Evolutionary conservation across 1,140 invertebrate genomes (phyloP), one percentile per base, ranked within the genome.

Genomic region (Oreohelix idahoensis): DNA sequence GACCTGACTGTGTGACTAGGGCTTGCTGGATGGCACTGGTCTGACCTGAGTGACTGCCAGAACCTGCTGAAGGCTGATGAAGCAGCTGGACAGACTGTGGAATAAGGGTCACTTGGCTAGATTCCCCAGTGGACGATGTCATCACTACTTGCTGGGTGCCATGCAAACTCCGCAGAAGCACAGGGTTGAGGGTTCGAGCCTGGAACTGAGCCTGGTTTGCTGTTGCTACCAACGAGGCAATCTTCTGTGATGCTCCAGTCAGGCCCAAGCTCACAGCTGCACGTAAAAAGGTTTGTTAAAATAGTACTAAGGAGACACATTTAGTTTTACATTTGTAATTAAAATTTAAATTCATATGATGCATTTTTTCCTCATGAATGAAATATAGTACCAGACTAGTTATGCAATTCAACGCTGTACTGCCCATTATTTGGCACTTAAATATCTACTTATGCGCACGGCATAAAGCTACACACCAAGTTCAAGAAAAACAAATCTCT

Each of bases 151-250:
- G 74, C 45, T 76, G 74, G 29, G 23, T 53, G 32, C 39, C 45
- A 53, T 76, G 74, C 29, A 76, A 53, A 26, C 42, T 76, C 32
- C 45, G 8, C 0, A 76, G 45, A 15, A 76, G 45, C n/a, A 82
- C 80, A 15, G 84, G 81, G 39, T 69, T 74, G 29, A 71, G n/a
- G 11, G 76, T 81, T 51, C 81, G 75, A 1, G 81, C 36, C 70
- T 73, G 73, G 38, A 85, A 84, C 83, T 88, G 87, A 58, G 83
- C 86, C 66, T 86, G 87, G 70, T 84, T 86, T 63, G 84, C 83
- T 49, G 86, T 85, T 53, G 87, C 87, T 42, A 83, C 70, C 66
- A 83, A 32, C 1, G 86, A 83, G 39, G 84, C 84, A 32, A 85
- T 85, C 49, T 84, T 76, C 66, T 87, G 84, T 66, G 84, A 85